These are phyloP conservation scores for Phrynosoma blainvillii DNA, from an alignment of 2,113 vertebrate species.

Conservation along the genomic window DNA sequence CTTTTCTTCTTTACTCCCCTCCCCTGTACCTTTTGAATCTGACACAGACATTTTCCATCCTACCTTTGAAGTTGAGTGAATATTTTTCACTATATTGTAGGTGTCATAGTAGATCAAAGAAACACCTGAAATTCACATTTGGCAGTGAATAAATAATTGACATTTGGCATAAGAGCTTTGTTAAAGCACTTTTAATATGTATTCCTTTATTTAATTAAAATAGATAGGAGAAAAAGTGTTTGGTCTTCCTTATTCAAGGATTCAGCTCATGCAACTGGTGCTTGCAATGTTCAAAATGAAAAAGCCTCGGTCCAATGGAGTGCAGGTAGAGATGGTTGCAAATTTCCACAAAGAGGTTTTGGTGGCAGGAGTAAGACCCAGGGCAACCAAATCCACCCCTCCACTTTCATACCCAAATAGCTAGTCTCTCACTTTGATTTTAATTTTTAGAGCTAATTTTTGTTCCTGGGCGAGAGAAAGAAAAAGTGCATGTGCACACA, in stretches of 20 bases:
- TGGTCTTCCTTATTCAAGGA: neutral
- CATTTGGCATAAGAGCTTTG: slow-evolving; percentile 6
- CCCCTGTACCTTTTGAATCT: neutral
- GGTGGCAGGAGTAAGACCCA: neutral
- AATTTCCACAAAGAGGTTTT: neutral
- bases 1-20: neutral
- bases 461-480: neutral
- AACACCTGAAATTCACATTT: slow-evolving; percentile 39
- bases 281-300: neutral
- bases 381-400: neutral
- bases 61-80: slow-evolving; percentile 41
- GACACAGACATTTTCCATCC: slow-evolving; percentile 35
- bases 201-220: neutral
- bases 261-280: neutral
- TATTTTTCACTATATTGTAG: slow-evolving; percentile 31
- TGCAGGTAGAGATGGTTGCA: no score
- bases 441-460: neutral
- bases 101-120: slow-evolving; percentile 38
- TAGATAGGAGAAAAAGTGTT: neutral
- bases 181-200: neutral
- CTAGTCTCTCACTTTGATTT: neutral
- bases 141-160: slow-evolving; percentile 29
- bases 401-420: neutral
- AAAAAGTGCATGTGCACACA: neutral
- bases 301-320: neutral